Conservation (phyloP, 1,140 invertebrate species). For the Monomorium pharaonis region DNA sequence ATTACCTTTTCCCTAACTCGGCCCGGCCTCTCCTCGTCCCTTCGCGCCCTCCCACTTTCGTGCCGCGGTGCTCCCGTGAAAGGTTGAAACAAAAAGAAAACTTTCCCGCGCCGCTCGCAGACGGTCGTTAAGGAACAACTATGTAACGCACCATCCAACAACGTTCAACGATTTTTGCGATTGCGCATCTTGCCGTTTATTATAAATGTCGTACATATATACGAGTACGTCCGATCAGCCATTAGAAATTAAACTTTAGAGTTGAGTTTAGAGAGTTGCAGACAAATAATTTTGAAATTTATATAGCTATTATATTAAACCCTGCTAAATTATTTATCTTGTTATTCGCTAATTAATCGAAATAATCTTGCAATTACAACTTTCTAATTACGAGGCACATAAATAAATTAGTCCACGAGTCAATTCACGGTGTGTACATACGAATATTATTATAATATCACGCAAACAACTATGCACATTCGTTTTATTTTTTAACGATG, state of each 20-base stretch:
- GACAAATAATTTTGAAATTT: background rate
- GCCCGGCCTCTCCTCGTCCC: conserved; percentile 16
- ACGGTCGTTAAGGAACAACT: conserved; percentile 27
- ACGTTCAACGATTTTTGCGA: background rate
- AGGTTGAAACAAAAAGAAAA: conserved; percentile 51
- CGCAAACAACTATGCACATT: background rate
- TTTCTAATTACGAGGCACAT: background rate
- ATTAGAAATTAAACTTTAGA: background rate
- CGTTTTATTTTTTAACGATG: background rate
- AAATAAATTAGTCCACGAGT: background rate
- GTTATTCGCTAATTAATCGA: background rate
- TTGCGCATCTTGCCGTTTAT: background rate
- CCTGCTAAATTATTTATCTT: background rate
- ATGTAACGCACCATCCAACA: background rate
- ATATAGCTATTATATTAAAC: background rate
- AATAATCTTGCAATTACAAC: background rate
- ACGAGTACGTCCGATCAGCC: background rate
- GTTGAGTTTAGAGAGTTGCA: background rate
- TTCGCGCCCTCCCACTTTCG: conserved; percentile 22
- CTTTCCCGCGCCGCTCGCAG: conserved; percentile 30
- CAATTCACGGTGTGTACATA: background rate
- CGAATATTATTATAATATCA: conserved; percentile 9
- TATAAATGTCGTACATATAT: background rate
- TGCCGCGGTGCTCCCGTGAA: conserved; percentile 32
- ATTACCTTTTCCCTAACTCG: conserved; percentile 72